Conservation (phyloP, 2,888 invertebrate genomes). For the Callimorpha dominula region DNA sequence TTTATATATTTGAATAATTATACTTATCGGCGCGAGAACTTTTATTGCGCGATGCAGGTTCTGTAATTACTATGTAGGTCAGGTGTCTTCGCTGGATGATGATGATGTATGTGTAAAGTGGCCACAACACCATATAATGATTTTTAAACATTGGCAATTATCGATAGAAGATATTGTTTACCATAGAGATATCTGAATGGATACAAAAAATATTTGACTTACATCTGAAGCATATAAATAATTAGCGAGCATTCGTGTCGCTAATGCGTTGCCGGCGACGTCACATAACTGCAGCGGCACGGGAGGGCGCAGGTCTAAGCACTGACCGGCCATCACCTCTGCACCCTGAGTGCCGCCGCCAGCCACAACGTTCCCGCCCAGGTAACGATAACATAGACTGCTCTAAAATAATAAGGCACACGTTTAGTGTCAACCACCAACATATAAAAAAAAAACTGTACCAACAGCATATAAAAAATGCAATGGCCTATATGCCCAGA, state of each 20-base stretch:
- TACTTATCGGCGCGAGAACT: no score
- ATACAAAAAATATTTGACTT: slow-evolving; percentile 60
- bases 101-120: no score
- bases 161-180: no score
- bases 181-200: no score
- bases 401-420: slow-evolving; percentile 58
- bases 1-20: no score
- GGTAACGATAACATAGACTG: slow-evolving; percentile 77
- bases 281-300: slow-evolving; percentile 94
- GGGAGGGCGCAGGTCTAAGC: slow-evolving; percentile 73
- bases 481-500: not conserved
- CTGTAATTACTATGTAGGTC: no score
- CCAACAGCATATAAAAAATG: no score
- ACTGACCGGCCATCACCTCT: slow-evolving; percentile 81
- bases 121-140: no score
- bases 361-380: slow-evolving; percentile 64
- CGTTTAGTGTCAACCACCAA: not conserved
- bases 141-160: no score
- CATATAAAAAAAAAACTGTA: no score
- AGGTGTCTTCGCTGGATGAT: no score
- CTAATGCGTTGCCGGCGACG: slow-evolving; percentile 92
- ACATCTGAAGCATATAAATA: slow-evolving; percentile 91
- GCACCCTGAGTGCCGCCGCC: slow-evolving; percentile 77
- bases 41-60: no score
- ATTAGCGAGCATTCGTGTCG: slow-evolving; percentile 92